Base-by-base conservation (phyloP, 2,888 invertebrate genomes). In the Chromoteleia sp. region DNA sequence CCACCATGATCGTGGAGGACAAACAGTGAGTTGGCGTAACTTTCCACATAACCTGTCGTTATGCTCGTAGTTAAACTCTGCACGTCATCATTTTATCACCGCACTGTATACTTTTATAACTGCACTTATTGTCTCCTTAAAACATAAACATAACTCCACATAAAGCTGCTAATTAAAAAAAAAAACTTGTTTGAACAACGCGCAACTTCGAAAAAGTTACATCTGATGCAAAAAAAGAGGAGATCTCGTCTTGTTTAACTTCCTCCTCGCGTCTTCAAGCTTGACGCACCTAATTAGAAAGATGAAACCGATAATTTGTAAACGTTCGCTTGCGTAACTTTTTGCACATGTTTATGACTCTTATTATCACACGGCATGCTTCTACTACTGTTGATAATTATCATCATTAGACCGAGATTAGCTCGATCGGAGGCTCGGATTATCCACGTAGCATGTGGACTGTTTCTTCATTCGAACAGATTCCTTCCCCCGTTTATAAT, bases 1-100 rank as follows among this genome's bases (percentile, higher is more conserved):
- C 83, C 91, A 90, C 83, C 91, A 91, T 91, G 91, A 91, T 91
- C 88, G 91, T 91, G 87, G 91, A 91, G 86, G 91, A 91, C 80
- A 91, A 90, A 90, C 89, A 88, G 91, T 91, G 91, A 91, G 91
- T 91, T 85, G 82, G 81, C 74, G 81, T 70, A 82, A 81, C 79
- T 77, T 75, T 81, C 61, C 78, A 70, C 70, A 71, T 45, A 77
- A 73, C 39, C 43, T 74, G 48, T 61, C 58, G 21, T 75, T 67
- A 52, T 75, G 73, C 39, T 45, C 74, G 65, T 74, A 59, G 82
- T 56, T 67, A 19, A 50, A 84, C 25, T 43, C 33, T 67, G 80
- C 77, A 79, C 70, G 77, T 50, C 39, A 43, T 68, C 75, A 41
- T 54, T 61, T 70, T 29, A 65, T 56, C 74, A 58, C 45, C n/a